Base-by-base conservation (phyloP, 2,888 invertebrate genomes). In the Agonopterix alstromeriana region DNA sequence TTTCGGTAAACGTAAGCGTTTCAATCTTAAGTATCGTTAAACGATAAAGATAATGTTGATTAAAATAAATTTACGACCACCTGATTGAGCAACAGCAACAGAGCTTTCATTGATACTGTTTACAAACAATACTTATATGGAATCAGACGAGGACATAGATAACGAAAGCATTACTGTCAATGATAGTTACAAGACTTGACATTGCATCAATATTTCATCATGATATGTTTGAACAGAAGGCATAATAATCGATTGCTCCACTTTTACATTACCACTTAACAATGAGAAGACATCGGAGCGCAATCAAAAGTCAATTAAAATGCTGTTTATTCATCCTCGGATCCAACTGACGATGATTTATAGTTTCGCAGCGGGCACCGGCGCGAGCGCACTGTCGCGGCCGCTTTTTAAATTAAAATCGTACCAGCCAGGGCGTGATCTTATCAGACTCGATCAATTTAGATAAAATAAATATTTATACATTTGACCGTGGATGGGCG, bases 401-500 rank as follows among this genome's bases (percentile, higher is more conserved):
- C 66, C 74, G 73, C 77, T 80, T 82, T 80, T 81, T 77, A 80
- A 87, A 85, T 86, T 88, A 86, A 88, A 88, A 81, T 76, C 74
- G 72, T 83, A 81, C 78, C 74, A 70, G 70, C 73, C 71, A 75
- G 69, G 74, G 78, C 75, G 82, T 77, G 87, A 87, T 87, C 84
- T 86, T 86, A 88, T 87, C 86, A 82, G 67, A 56, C 68, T 82
- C 80, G 88, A 88, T 88, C 88, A 82, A 87, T 88, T 87, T 87
- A 88, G 87, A 88, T 88, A 88, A 87, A 88, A 86, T 85, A 88
- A 88, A 88, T 88, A 88, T 88, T 87, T 88, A 87, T 88, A 86
- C 82, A 82, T 78, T 79, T 75, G 75, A 73, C 77, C 75, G 77
- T 77, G 74, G 83, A 85, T 81, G 79, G 74, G 77, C 77, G 80